Percentiles rank a stretch among this genome's conserved stretches.
Conservation (phyloP, 2,888 invertebrate species). For the Pristionchus japonicus region DNA sequence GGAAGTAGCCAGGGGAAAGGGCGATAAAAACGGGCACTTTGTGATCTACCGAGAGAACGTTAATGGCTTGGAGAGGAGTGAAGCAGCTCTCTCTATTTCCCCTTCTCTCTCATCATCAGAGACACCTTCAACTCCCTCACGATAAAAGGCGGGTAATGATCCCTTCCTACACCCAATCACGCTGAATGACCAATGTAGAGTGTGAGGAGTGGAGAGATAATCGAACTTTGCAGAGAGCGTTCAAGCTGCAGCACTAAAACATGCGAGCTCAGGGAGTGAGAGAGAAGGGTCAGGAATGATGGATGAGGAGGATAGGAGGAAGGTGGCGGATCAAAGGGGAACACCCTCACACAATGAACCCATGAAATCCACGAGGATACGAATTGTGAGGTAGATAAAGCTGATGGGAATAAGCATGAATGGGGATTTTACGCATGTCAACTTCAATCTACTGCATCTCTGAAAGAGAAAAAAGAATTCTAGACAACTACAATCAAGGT, state of each 20-base stretch:
- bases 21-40: constrained; percentile 23
- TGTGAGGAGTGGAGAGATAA: background rate
- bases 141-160: background rate
- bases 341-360: background rate
- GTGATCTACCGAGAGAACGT: background rate
- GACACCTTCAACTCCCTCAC: background rate
- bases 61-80: background rate
- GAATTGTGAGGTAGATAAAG: background rate
- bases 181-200: background rate
- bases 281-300: background rate
- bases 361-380: background rate
- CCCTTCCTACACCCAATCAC: background rate
- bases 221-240: background rate
- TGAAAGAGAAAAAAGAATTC: no score
- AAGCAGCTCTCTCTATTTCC: background rate
- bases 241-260: background rate
- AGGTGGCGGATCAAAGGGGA: background rate
- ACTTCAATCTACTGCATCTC: no score
- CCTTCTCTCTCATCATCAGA: background rate
- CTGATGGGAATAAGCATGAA: background rate
- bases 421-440: no score
- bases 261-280: background rate
- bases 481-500: background rate
- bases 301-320: background rate
- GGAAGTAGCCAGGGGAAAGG: no score